These are phyloP conservation scores for Phycodurus eques DNA, from an alignment of 2,113 vertebrate genomes.

Conservation along the genomic window DNA sequence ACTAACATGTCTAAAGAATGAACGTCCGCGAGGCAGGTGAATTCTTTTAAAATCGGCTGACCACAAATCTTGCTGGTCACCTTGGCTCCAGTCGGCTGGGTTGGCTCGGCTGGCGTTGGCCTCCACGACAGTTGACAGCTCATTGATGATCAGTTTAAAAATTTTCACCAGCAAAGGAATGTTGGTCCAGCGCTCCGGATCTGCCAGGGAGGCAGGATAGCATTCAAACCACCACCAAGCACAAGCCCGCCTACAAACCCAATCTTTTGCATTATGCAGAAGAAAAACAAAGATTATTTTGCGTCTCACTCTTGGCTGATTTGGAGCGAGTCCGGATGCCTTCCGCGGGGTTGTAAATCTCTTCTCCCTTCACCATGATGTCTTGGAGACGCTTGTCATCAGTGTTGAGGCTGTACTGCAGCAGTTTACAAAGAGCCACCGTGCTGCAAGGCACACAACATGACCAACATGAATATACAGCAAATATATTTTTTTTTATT, in stretches of 20 bases:
- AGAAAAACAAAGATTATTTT: background rate
- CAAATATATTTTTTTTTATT: background rate
- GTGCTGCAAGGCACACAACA: slow-evolving; percentile 71
- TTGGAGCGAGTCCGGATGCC: slow-evolving; percentile 95
- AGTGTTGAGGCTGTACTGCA: slow-evolving; percentile 91
- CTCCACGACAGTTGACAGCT: slow-evolving; percentile 92
- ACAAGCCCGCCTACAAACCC: background rate
- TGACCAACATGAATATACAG: background rate
- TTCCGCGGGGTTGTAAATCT: slow-evolving; percentile 87
- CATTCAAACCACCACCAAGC: background rate
- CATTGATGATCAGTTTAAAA: slow-evolving; percentile 94
- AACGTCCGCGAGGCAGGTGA: background rate
- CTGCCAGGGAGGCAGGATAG: slow-evolving; percentile 59
- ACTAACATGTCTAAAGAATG: background rate
- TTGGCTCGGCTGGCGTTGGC: slow-evolving; percentile 84
- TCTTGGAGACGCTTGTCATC: slow-evolving; percentile 95
- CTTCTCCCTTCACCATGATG: slow-evolving; percentile 93
- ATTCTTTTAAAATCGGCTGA: background rate
- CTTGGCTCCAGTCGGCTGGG: slow-evolving; percentile 89
- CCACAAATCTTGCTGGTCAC: slow-evolving; percentile 49
- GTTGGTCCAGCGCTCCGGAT: slow-evolving; percentile 96
- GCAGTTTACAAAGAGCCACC: slow-evolving; percentile 92
- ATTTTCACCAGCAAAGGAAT: slow-evolving; percentile 96
- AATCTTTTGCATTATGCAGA: background rate
- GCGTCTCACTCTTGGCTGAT: slow-evolving; percentile 84